Conservation (phyloP, 2,797 vertebrate genomes). For the Chanos chanos region DNA sequence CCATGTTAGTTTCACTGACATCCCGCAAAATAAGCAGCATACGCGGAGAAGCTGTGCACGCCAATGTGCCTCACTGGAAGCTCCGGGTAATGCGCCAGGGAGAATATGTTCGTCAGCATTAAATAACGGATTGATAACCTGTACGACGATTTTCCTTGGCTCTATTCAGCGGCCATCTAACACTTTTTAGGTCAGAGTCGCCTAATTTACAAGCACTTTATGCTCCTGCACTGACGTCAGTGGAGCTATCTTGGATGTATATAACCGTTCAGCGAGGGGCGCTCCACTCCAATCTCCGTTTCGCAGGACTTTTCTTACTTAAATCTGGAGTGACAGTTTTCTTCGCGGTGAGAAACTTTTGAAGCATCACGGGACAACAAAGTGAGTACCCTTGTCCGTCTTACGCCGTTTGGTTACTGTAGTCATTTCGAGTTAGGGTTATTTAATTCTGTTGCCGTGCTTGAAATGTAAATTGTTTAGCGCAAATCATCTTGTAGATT, state of each 20-base stretch:
- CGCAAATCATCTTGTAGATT: too few species aligned
- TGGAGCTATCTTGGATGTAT: constrained; percentile 67
- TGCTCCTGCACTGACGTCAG: constrained; percentile 81
- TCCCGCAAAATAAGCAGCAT: too few species aligned
- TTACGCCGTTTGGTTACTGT: constrained; percentile 4
- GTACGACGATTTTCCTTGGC: too few species aligned
- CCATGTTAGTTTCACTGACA: too few species aligned
- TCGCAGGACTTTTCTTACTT: constrained; percentile 49
- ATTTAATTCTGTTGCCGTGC: too few species aligned
- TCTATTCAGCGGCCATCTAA: too few species aligned
- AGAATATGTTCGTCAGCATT: too few species aligned
- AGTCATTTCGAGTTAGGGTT: background rate
- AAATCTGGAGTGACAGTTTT: constrained; percentile 28
- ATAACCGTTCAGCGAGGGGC: constrained; percentile 62
- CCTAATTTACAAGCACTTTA: constrained; percentile 64
- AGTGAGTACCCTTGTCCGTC: constrained; percentile 48
- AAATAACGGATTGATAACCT: too few species aligned
- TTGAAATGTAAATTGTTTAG: too few species aligned
- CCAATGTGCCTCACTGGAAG: too few species aligned
- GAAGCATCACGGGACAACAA: constrained; percentile 39
- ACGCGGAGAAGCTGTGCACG: too few species aligned
- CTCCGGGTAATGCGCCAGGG: too few species aligned
- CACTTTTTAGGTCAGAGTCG: constrained; percentile 36
- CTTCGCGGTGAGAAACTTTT: constrained; percentile 37
- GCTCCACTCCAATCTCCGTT: constrained; percentile 45